Conservation (phyloP, 2,113 vertebrate species). For the Lagopus leucura region DNA sequence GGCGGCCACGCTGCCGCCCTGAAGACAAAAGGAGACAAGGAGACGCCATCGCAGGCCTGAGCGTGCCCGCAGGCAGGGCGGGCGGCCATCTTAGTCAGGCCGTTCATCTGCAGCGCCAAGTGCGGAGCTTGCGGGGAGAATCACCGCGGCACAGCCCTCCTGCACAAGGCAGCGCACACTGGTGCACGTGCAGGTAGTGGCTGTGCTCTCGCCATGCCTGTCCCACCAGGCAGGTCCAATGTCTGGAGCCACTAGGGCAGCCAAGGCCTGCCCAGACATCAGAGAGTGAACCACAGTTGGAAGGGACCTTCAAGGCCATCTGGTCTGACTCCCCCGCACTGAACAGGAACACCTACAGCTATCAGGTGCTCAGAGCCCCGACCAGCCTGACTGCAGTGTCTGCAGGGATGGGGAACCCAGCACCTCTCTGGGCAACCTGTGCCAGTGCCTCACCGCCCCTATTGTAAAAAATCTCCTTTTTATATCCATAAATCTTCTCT, state of each 20-base stretch:
- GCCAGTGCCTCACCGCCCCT: too few relatives aligned
- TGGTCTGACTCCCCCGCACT: too few relatives aligned
- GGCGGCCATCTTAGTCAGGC: background rate
- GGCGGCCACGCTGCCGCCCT: background rate
- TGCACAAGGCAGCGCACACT: background rate
- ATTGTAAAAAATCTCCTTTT: too few relatives aligned
- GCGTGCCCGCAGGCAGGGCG: background rate
- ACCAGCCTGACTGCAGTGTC: too few relatives aligned
- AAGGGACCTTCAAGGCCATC: too few relatives aligned
- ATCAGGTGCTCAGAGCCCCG: too few relatives aligned
- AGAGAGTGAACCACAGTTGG: background rate
- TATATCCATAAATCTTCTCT: too few relatives aligned
- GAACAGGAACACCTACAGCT: too few relatives aligned
- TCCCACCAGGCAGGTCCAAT: background rate
- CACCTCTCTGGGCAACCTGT: too few relatives aligned
- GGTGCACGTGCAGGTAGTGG: accelerated
- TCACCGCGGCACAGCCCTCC: accelerated
- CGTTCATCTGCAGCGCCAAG: background rate
- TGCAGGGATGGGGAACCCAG: too few relatives aligned
- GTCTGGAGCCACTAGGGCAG: background rate
- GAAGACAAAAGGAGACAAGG: background rate
- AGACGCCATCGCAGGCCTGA: background rate
- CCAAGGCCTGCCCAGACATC: accelerated
- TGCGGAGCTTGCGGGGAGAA: accelerated
- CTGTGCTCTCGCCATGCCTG: background rate